These are phyloP conservation scores for Sisor rabdophorus DNA, from an alignment of 2,113 vertebrate genomes.

Conservation along the genomic window DNA sequence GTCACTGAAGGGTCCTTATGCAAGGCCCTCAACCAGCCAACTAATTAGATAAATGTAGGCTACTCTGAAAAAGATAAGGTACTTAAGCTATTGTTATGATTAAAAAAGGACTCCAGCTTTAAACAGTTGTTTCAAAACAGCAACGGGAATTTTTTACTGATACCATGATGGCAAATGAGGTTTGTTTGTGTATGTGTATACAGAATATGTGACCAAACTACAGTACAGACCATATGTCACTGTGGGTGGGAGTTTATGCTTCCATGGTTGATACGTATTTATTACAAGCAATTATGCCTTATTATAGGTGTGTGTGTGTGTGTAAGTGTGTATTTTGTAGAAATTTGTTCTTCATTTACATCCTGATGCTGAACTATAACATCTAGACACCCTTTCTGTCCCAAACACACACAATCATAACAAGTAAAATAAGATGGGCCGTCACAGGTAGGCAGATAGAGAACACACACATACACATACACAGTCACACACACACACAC, in stretches of 20 bases:
- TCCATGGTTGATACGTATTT: conserved; percentile 11
- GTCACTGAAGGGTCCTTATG: too few relatives aligned
- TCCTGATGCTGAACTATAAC: neutral
- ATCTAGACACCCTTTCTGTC: neutral
- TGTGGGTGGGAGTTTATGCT: conserved; percentile 18
- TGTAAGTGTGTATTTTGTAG: conserved; percentile 8
- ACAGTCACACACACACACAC: neutral
- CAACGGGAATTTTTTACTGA: neutral
- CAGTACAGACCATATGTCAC: conserved; percentile 6
- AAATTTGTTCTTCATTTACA: neutral
- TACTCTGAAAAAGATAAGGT: neutral
- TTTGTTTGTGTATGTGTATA: conserved; percentile 3
- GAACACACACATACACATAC: neutral
- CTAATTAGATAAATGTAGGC: too few relatives aligned
- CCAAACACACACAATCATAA: neutral
- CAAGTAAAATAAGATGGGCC: neutral
- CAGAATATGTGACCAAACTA: neutral
- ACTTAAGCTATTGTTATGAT: neutral
- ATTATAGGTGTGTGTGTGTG: neutral
- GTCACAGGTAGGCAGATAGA: neutral
- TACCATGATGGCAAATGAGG: neutral
- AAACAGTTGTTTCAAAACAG: neutral
- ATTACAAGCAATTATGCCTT: conserved; percentile 22
- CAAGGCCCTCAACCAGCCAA: too few relatives aligned
- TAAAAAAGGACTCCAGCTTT: neutral